phyloP scores from a whole-genome alignment of 2,888 invertebrate species.

The Baccha elongata region DNA sequence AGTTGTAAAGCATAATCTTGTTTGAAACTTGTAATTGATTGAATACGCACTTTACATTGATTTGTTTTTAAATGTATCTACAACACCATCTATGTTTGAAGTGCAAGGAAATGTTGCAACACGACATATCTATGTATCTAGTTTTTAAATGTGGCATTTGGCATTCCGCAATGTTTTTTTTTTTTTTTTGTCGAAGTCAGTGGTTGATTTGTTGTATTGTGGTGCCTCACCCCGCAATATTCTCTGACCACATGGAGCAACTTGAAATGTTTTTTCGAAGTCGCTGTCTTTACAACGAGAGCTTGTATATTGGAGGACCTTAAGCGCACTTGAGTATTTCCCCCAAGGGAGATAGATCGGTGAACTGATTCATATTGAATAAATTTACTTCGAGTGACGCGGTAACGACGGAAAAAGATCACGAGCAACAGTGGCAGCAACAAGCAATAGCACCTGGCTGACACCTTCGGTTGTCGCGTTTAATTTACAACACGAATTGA shows the following conservation, averaged over 20 bases:
- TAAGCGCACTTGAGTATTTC: slow-evolving; percentile 57
- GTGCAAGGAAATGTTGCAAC: slow-evolving; percentile 44
- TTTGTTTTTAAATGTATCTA: slow-evolving; percentile 5
- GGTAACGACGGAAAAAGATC: slow-evolving; percentile 45
- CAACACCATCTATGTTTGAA: neutral
- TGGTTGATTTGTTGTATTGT: slow-evolving; percentile 29
- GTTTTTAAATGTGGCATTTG: slow-evolving; percentile 40
- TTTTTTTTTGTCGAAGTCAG: slow-evolving; percentile 28
- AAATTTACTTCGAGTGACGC: slow-evolving; percentile 31
- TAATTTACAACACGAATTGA: slow-evolving; percentile 56
- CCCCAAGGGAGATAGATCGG: slow-evolving; percentile 59
- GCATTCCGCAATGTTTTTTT: slow-evolving; percentile 43
- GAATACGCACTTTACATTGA: slow-evolving; percentile 40
- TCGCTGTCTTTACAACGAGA: neutral
- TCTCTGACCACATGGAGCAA: slow-evolving; percentile 25
- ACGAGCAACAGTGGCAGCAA: slow-evolving; percentile 18
- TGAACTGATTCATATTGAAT: slow-evolving; percentile 49
- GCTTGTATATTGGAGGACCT: slow-evolving; percentile 30
- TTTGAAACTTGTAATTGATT: slow-evolving; percentile 27
- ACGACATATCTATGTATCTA: slow-evolving; percentile 28
- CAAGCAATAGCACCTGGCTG: slow-evolving; percentile 30
- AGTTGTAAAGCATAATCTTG: slow-evolving; percentile 29
- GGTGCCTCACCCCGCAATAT: slow-evolving; percentile 22
- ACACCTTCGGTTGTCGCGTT: slow-evolving; percentile 68
- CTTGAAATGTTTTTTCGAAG: slow-evolving; percentile 62